Base-by-base conservation (phyloP, 2,113 vertebrate species). In the Strix uralensis region DNA sequence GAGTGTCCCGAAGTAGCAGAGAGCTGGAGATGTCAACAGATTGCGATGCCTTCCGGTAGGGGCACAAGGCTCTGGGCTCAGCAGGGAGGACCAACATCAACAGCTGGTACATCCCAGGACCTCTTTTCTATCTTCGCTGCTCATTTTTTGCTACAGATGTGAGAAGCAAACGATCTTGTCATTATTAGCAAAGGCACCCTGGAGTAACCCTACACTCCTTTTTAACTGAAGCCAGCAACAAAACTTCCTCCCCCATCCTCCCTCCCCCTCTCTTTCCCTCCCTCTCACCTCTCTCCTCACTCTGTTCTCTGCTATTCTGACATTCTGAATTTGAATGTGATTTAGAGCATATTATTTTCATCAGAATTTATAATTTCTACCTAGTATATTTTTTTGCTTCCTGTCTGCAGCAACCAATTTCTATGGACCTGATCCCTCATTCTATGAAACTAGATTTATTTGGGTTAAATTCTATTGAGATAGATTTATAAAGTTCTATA, bases 81-180 rank as follows among this genome's bases (percentile, higher is more conserved):
- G 97, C 86, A 91, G 98, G 98, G 97, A 98, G 98, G 97, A 98
- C 97, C 97, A 98, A 98, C 94, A 94, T 96, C 97, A 98, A 98
- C 98, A 99, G 98, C 98, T 99, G 99, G 97, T 97, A 91, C 84
- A 96, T 98, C 97, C 96, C 91, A 98, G 97, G 98, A 98, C 95
- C 94, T 95, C 75, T 81, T 97, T 98, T 88, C 81, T 80, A 71
- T 89, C 89, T 82, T 94, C 77, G 72, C 69, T 80, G 88, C 84
- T 97, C 77, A 85, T 97, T 96, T 95, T 92, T 87, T 54, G 17
- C 95, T 96, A 82, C 97, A 97, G 94, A 97, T 97, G 95, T 96
- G 97, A 81, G 70, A 91, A 95, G 96, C 94, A 92, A 94, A 93
- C 58, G 8, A 82, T 94, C 89, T 96, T 95, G 95, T 86, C 88